phyloP scores from a whole-genome alignment of 2,888 invertebrate species.

The Drosophila bunnanda region DNA sequence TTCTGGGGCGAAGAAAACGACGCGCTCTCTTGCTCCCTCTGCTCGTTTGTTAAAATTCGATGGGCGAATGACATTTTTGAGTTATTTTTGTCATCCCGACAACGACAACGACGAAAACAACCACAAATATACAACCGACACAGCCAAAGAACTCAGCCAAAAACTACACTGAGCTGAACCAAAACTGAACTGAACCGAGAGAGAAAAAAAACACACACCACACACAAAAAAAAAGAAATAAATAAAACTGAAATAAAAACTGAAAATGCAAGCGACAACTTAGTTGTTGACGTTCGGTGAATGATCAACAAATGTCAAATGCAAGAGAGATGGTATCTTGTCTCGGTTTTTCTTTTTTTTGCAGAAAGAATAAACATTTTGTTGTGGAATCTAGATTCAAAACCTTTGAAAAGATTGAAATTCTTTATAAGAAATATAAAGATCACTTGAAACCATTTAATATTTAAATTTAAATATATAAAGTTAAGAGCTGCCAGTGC shows the following conservation, averaged over 20 bases:
- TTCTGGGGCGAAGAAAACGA: slow-evolving; percentile 36
- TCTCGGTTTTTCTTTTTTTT: no score
- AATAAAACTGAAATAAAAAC: slow-evolving; percentile 43
- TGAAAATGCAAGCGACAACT: slow-evolving; percentile 69
- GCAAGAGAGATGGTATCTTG: no score
- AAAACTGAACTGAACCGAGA: slow-evolving; percentile 30
- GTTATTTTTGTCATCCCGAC: slow-evolving; percentile 78
- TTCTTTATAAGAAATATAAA: not conserved
- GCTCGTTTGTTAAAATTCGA: slow-evolving; percentile 82
- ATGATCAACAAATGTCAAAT: slow-evolving; percentile 43
- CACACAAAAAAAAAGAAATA: slow-evolving; percentile 57
- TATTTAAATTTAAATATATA: not conserved
- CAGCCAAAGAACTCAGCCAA: slow-evolving; percentile 39
- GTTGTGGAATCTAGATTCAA: not conserved
- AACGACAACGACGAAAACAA: slow-evolving; percentile 44
- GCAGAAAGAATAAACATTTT: no score
- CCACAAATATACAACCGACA: slow-evolving; percentile 14
- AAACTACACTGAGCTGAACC: slow-evolving; percentile 24
- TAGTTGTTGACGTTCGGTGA: slow-evolving; percentile 60
- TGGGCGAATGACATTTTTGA: slow-evolving; percentile 82
- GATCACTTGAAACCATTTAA: not conserved
- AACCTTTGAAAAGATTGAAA: not conserved
- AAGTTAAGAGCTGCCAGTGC: not conserved
- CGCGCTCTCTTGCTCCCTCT: slow-evolving; percentile 37
- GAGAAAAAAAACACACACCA: no score